Base-by-base conservation (phyloP, 2,797 vertebrate species). In the Melanotaenia maccullochi region DNA sequence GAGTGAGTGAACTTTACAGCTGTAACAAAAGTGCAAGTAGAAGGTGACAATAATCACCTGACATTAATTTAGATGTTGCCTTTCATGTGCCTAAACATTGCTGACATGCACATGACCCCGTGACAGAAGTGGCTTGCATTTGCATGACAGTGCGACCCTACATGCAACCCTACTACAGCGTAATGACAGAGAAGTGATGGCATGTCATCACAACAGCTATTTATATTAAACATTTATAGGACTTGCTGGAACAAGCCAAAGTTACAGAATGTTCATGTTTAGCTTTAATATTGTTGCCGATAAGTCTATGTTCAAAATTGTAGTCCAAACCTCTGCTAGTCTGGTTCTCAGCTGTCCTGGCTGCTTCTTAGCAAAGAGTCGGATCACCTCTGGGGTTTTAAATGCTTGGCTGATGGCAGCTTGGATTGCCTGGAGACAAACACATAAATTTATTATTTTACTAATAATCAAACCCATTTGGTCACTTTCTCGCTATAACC, bases 381-480 rank as follows among this genome's bases (percentile, higher is more conserved):
- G 93, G 84, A 99, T 99, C 69, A 99, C 98, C 88, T 99, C 98
- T 0, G 98, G 98, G 22, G 98, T 99, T 93, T 98, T 99, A 90
- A 99, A 99, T 0, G 98, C 98, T 85, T 99, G 97, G 87, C 98
- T 99, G 90, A 99, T 99, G 72, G 98, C 97, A 71, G 97, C 97
- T 87, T 99, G 98, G 81, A 97, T 99, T 30, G 98, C 98, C 98
- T 99, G 84, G 88, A 60, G 14, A 84, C 18, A 70, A 5, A 84
- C 60, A 60, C 65, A 69, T 8, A 18, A 1, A 40, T 58, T 9
- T 40, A 40, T 44, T 1, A 40, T 54, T 5, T 60, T 24, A 44
- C 3, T 35, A 40, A 55, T 52, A 7, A 25, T 32, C 5, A 42
- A 24, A 11, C 3, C 51, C 0, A 13, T 18, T 16, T 36, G 2